phyloP scores from a whole-genome alignment of 2,113 vertebrate genomes.

The Kryptolebias marmoratus region DNA sequence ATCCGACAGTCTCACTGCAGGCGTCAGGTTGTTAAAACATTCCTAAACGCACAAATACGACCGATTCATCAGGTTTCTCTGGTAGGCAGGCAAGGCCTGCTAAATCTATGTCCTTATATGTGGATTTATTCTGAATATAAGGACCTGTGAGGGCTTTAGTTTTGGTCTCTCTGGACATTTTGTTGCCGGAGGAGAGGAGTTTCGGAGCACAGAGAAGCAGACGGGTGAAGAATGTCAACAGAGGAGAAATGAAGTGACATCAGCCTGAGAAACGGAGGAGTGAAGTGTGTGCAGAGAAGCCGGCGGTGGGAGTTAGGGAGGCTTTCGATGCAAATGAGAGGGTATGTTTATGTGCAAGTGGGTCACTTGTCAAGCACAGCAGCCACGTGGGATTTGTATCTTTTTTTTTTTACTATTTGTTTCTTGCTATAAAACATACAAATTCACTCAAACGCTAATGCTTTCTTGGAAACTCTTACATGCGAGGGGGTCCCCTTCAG shows the following conservation, averaged over 20 bases:
- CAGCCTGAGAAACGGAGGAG: not conserved
- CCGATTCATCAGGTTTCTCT: not conserved
- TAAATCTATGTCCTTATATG: too few species aligned
- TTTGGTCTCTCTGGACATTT: not conserved
- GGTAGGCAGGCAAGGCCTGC: not conserved
- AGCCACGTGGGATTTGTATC: conserved; percentile 35
- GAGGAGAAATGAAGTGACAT: conserved; percentile 8
- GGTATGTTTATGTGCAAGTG: conserved; percentile 55
- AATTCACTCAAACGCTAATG: conserved; percentile 16
- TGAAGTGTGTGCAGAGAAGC: conserved; percentile 4
- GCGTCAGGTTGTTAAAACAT: conserved; percentile 17
- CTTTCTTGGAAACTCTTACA: conserved; percentile 23
- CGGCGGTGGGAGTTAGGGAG: conserved; percentile 4
- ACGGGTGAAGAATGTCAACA: conserved; percentile 18
- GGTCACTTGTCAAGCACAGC: conserved; percentile 57
- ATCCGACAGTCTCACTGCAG: conserved; percentile 12
- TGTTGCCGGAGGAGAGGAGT: conserved; percentile 8
- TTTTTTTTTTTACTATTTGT: conserved; percentile 29
- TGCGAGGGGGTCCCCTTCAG: conserved; percentile 10
- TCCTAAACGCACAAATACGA: not conserved
- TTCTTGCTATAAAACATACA: conserved; percentile 3
- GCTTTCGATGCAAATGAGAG: conserved; percentile 36
- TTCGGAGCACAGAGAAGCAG: not conserved
- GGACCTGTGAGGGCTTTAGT: conserved; percentile 8
- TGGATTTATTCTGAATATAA: conserved; percentile 18